Evolutionary conservation across 2,888 invertebrate species (phyloP).

Genomic region (Plutella xylostella): DNA sequence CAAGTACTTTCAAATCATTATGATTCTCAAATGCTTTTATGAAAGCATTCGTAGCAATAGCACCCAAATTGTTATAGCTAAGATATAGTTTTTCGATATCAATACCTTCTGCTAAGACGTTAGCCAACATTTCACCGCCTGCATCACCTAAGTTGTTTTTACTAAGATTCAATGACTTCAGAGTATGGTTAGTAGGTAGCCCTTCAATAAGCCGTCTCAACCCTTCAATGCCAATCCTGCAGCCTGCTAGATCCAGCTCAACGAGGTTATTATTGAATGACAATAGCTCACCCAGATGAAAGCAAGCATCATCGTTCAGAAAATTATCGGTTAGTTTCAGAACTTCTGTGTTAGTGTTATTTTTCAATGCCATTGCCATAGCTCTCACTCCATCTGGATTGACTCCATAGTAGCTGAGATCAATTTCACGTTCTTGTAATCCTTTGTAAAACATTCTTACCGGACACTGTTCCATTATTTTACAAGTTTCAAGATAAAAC

Average conservation of each 20-base stretch:
- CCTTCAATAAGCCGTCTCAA: constrained; percentile 19
- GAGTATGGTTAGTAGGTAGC: constrained; percentile 15
- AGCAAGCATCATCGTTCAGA: constrained; percentile 29
- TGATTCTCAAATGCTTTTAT: neutral
- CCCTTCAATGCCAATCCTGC: constrained; percentile 26
- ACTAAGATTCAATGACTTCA: constrained; percentile 25
- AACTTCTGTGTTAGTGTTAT: constrained; percentile 24
- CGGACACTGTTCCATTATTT: constrained; percentile 25
- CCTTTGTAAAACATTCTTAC: constrained; percentile 27
- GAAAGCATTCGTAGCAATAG: neutral
- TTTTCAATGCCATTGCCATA: constrained; percentile 26
- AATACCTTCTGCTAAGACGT: constrained; percentile 4
- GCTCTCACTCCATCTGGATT: constrained; percentile 24
- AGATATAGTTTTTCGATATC: constrained; percentile 6
- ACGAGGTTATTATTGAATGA: constrained; percentile 22
- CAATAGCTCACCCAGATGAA: constrained; percentile 31
- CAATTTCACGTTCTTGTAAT: constrained; percentile 24
- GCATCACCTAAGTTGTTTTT: constrained; percentile 26
- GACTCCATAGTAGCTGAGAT: constrained; percentile 31
- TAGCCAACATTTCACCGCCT: constrained; percentile 24
- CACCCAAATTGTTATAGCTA: constrained; percentile 8
- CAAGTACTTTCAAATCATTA: neutral
- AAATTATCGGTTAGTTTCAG: constrained; percentile 31
- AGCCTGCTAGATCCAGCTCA: constrained; percentile 28
- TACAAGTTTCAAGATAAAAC: constrained; percentile 29